Percentiles rank a stretch among this genome's conserved stretches.
Conservation (phyloP, 2,113 vertebrate genomes). For the Actinemys pallida region DNA sequence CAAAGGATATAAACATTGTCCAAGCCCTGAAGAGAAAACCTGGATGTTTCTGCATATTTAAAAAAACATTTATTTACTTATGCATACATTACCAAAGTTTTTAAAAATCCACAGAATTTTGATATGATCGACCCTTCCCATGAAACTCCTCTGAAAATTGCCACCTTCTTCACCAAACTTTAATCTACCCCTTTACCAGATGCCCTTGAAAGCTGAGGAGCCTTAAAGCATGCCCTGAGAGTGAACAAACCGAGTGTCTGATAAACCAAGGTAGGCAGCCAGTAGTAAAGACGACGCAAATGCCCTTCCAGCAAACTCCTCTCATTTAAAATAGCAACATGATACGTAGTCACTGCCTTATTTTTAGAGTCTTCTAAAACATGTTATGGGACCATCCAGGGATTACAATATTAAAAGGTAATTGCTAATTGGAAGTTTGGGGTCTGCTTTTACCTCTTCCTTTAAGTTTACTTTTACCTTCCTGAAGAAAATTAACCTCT, state of each 20-base stretch:
- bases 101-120: not conserved
- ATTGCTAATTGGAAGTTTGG: not conserved
- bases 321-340: constrained; percentile 7
- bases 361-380: not conserved
- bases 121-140: not conserved
- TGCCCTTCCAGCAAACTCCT: not conserved
- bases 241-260: not conserved
- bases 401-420: not conserved
- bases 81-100: not conserved
- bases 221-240: not conserved
- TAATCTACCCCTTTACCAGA: not conserved
- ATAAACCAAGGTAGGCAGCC: not conserved
- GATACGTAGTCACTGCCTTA: not conserved
- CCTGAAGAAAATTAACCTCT: constrained; percentile 16
- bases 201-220: not conserved
- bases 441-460: not conserved
- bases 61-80: not conserved
- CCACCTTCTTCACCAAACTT: not conserved
- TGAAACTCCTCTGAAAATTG: not conserved
- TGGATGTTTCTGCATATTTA: not conserved
- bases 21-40: not conserved
- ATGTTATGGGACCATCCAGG: not conserved
- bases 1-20: not conserved
- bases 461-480: fast-evolving
- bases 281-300: not conserved